phyloP scores from a whole-genome alignment of 2,113 vertebrate species.

The Corythaixoides concolor region DNA sequence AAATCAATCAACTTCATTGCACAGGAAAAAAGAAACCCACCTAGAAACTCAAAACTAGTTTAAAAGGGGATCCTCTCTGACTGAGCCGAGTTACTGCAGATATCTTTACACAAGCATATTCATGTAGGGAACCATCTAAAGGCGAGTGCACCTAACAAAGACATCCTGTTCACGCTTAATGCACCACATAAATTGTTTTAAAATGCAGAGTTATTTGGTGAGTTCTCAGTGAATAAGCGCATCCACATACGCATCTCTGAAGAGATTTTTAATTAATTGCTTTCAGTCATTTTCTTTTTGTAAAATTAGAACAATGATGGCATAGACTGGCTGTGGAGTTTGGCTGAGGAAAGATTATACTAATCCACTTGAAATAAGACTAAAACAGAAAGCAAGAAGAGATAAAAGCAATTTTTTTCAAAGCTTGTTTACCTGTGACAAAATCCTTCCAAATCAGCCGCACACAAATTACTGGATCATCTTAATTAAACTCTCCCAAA shows the following conservation, averaged over 20 bases:
- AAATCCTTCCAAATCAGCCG: constrained; percentile 12
- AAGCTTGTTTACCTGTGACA: constrained; percentile 45
- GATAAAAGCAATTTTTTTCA: constrained; percentile 4
- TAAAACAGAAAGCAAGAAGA: constrained; percentile 26
- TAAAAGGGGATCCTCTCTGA: background rate
- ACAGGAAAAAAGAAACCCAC: background rate
- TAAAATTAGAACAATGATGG: constrained; percentile 28
- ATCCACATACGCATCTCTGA: background rate
- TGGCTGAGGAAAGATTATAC: background rate
- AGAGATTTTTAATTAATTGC: constrained; percentile 39
- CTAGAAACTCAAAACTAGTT: background rate
- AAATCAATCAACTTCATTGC: constrained; percentile 15
- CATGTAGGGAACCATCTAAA: background rate
- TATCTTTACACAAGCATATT: background rate
- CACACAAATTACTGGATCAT: background rate
- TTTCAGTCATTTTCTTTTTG: constrained; percentile 22
- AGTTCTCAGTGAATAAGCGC: background rate
- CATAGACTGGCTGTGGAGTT: constrained; percentile 11
- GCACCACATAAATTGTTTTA: background rate
- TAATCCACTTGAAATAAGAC: constrained; percentile 34
- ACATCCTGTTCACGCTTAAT: background rate
- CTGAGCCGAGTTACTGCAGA: background rate
- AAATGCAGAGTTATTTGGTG: background rate
- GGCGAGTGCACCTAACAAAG: background rate
- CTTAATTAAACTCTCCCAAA: background rate